A percentile compares a stretch with the other conserved stretches of the same genome.
Conservation (phyloP, 2,113 vertebrate species). For the Malurus melanocephalus region DNA sequence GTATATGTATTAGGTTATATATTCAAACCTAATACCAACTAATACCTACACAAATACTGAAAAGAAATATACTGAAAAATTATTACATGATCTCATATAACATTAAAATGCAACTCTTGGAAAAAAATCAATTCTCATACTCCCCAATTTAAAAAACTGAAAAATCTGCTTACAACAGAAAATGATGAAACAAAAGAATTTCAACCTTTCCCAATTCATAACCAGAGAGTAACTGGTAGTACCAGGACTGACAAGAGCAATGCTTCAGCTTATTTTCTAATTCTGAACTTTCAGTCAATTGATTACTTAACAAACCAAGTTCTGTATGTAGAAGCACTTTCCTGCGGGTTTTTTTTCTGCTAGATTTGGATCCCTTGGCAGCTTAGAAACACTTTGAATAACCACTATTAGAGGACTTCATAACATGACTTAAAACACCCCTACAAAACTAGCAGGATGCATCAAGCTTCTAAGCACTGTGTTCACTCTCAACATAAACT, state of each 20-base stretch:
- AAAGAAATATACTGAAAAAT: not conserved
- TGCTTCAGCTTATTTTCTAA: not conserved
- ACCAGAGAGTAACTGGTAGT: not conserved
- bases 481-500: not conserved
- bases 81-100: not conserved
- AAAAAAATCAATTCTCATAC: not conserved
- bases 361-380: not conserved
- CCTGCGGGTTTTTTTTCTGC: not conserved
- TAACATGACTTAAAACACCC: not conserved
- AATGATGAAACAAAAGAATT: not conserved
- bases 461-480: not conserved
- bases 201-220: not conserved
- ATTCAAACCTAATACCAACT: not conserved
- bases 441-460: not conserved
- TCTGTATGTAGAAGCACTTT: fast-evolving
- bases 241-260: not conserved
- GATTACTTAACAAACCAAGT: not conserved
- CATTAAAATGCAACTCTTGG: not conserved
- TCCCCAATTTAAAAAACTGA: not conserved
- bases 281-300: not conserved
- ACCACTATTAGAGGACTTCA: not conserved
- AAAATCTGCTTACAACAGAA: not conserved
- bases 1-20: not conserved
- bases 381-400: not conserved
- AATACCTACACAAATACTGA: not conserved